Evolutionary conservation across 1,140 invertebrate genomes (phyloP).

Genomic region (Tetragonula clypearis): DNA sequence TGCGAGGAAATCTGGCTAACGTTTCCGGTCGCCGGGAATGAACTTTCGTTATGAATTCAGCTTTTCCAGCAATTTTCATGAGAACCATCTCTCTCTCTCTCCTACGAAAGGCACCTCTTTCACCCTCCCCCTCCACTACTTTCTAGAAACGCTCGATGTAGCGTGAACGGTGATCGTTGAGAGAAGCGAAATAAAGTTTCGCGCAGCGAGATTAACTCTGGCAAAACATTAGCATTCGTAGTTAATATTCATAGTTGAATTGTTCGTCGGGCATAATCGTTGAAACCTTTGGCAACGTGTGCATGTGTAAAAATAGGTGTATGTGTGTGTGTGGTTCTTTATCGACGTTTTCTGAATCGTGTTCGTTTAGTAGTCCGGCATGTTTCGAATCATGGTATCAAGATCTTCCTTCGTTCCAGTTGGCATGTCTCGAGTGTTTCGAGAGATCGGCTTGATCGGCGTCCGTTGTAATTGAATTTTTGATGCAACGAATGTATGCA

Average conservation of each 20-base stretch:
- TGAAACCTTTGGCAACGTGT: not conserved
- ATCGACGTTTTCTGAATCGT: not conserved
- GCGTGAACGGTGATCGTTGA: slow-evolving; percentile 35
- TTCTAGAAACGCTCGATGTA: slow-evolving; percentile 5
- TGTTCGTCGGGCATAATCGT: not conserved
- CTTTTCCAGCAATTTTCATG: slow-evolving; percentile 36
- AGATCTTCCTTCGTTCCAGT: not conserved
- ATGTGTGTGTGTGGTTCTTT: not conserved
- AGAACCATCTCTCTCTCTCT: not conserved
- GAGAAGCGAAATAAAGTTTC: too few relatives aligned
- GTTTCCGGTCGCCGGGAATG: slow-evolving; percentile 27
- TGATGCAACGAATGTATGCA: too few relatives aligned
- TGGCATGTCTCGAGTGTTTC: not conserved
- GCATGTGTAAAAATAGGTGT: not conserved
- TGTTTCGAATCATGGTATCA: not conserved
- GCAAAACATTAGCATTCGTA: slow-evolving; percentile 34
- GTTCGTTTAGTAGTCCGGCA: not conserved
- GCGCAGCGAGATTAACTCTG: slow-evolving; percentile 19
- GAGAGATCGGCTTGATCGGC: not conserved
- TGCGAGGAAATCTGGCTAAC: not conserved
- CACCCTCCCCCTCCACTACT: not conserved
- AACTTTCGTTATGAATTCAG: slow-evolving; percentile 37
- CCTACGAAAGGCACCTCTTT: not conserved
- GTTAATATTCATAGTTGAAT: slow-evolving; percentile 38
- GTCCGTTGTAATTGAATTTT: not conserved